A percentile compares a stretch with the other conserved stretches of the same genome.
phyloP scores from a whole-genome alignment of 2,888 invertebrate genomes.

The Synergus laeviventris region DNA sequence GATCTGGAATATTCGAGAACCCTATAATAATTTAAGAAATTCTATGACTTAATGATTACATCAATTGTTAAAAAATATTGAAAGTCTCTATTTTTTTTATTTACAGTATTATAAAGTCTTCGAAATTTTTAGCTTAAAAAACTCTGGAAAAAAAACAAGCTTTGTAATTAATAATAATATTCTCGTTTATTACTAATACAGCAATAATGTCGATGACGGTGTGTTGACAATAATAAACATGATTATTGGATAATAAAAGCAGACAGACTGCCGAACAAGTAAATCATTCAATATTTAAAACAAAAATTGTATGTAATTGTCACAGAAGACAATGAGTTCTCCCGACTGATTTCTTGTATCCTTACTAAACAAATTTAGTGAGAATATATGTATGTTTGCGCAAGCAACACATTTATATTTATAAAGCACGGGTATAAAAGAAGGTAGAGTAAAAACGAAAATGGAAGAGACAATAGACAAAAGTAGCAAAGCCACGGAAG shows the following conservation, averaged over 20 bases:
- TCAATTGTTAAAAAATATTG: no score
- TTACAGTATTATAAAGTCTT: no score
- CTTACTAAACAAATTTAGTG: conserved; percentile 5
- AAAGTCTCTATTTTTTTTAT: no score
- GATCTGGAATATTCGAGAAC: no score
- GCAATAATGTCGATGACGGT: conserved; percentile 29
- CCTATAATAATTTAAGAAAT: no score
- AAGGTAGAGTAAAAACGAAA: conserved; percentile 22
- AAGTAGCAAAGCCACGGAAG: conserved; percentile 9
- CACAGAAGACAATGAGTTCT: conserved; percentile 9
- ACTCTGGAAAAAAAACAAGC: background rate
- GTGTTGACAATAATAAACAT: conserved; percentile 28
- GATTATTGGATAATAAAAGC: conserved; percentile 22
- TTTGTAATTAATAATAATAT: conserved; percentile 30
- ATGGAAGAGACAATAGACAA: conserved; percentile 28
- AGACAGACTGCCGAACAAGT: conserved; percentile 6
- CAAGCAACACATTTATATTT: conserved; percentile 1
- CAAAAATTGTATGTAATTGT: conserved; percentile 4
- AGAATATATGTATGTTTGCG: background rate
- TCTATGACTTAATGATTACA: no score
- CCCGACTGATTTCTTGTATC: background rate
- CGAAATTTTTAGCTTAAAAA: background rate
- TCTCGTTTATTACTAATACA: conserved; percentile 39
- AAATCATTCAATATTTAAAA: conserved; percentile 29
- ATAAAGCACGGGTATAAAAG: conserved; percentile 30